Percentiles rank a stretch among this genome's conserved stretches.
These are phyloP conservation scores for Holacanthus passer DNA, from an alignment of 2,113 vertebrate genomes.

Conservation along the genomic window DNA sequence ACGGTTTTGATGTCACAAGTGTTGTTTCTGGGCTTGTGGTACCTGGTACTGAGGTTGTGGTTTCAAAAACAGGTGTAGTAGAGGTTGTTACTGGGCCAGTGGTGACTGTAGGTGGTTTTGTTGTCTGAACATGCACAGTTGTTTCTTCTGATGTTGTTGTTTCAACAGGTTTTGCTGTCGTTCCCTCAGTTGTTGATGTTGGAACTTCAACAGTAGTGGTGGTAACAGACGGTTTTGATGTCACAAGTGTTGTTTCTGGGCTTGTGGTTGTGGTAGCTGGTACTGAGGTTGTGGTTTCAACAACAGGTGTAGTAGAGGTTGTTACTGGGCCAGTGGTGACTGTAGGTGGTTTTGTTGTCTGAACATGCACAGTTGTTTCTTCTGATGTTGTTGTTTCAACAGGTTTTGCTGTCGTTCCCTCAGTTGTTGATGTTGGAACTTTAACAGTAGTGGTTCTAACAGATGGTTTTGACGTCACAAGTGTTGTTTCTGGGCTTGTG, in stretches of 20 bases:
- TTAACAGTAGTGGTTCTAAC: too few relatives aligned
- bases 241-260: neutral
- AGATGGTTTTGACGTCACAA: neutral
- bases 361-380: neutral
- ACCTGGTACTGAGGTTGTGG: neutral
- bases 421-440: too few relatives aligned
- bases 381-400: too few relatives aligned
- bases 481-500: too few relatives aligned
- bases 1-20: slow-evolving; percentile 11
- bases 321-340: slow-evolving; percentile 13
- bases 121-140: neutral
- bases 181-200: neutral
- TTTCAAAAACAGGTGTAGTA: slow-evolving; percentile 18
- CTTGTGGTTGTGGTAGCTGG: neutral
- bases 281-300: slow-evolving; percentile 1
- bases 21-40: neutral
- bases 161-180: accelerated
- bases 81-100: neutral
- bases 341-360: neutral
- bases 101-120: neutral
- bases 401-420: neutral
- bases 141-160: neutral
- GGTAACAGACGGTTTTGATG: neutral
- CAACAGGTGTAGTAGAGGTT: slow-evolving; percentile 30
- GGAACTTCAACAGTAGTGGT: neutral